Evolutionary conservation across 2,888 invertebrate species (phyloP), one percentile per base, ranked within the genome.

Genomic region (Zaprionus lineosus): DNA sequence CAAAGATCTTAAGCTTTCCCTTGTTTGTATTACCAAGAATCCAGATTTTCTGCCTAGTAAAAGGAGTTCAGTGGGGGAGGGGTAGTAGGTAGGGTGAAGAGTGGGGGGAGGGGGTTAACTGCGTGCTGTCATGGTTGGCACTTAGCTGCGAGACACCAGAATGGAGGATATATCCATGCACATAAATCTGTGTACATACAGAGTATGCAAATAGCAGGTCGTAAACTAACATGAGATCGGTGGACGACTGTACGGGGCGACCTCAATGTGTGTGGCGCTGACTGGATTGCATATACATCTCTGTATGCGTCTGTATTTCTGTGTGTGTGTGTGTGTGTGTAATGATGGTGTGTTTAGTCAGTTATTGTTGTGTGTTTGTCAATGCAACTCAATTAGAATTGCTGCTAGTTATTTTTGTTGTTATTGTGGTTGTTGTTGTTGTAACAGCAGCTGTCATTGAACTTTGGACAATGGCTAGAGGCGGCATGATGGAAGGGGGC

Each of bases 401-500:
- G 59, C 47, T 40, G 59, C 29, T 3, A 11, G 33, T n/a, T n/a
- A n/a, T n/a, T n/a, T n/a, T 21, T 29, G 26, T 29, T 15, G 21
- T 18, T 46, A 16, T 21, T 55, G 39, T 9, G 28, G 47, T 21
- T 41, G 24, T 34, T 57, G 48, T 18, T 28, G 51, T 46, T 18
- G 58, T 61, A n/a, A 18, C 9, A 37, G 50, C 61, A 41, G 58
- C 78, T 77, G 77, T 77, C 77, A 77, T 76, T 77, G 77, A 77
- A 79, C 77, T 79, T 61, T 79, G 61, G 15, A 48, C 57, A 59
- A 59, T n/a, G n/a, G n/a, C n/a, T n/a, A n/a, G n/a, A n/a, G n/a
- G n/a, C n/a, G n/a, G n/a, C n/a, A n/a, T n/a, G n/a, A n/a, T n/a
- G n/a, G n/a, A n/a, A n/a, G n/a, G n/a, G n/a, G n/a, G n/a, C n/a